Conservation (phyloP, 2,888 invertebrate genomes). For the Chelonus formosanus region DNA sequence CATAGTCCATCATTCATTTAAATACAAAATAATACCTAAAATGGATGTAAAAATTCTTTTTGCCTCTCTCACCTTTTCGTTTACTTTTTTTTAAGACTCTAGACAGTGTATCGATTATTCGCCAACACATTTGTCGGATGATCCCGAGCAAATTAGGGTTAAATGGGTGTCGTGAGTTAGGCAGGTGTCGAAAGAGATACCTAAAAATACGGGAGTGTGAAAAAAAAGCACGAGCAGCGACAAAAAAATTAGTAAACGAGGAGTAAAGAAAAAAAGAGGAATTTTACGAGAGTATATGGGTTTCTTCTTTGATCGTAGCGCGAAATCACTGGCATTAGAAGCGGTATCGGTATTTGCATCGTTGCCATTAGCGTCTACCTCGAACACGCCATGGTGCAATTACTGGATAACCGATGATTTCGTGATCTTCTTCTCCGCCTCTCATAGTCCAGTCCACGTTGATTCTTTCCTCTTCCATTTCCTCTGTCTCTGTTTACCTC, state of each 20-base stretch:
- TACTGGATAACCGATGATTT: constrained; percentile 52
- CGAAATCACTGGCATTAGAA: constrained; percentile 52
- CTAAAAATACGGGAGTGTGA: constrained; percentile 2
- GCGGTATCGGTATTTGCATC: constrained; percentile 60
- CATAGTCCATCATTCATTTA: constrained; percentile 14
- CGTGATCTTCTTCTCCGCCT: constrained; percentile 44
- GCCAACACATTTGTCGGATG: constrained; percentile 11
- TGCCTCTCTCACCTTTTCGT: not conserved
- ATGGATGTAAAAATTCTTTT: constrained; percentile 3
- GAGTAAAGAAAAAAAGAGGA: constrained; percentile 2
- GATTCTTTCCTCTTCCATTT: constrained; percentile 7
- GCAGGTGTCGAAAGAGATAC: constrained; percentile 28
- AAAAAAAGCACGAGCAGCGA: constrained; percentile 15
- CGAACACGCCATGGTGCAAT: constrained; percentile 59
- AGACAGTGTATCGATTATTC: constrained; percentile 10
- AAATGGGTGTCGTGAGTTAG: constrained; percentile 18
- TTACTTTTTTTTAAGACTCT: not conserved
- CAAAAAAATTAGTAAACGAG: constrained; percentile 35
- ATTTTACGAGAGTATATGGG: constrained; percentile 8
- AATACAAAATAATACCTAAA: constrained; percentile 12
- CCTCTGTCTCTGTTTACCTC: constrained; percentile 15
- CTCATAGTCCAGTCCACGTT: constrained; percentile 24
- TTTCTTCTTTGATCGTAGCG: constrained; percentile 43
- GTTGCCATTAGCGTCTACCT: constrained; percentile 54
- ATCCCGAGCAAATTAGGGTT: constrained; percentile 25